Base-by-base conservation (phyloP, 2,888 invertebrate genomes). In the Acrobasis suavella region DNA sequence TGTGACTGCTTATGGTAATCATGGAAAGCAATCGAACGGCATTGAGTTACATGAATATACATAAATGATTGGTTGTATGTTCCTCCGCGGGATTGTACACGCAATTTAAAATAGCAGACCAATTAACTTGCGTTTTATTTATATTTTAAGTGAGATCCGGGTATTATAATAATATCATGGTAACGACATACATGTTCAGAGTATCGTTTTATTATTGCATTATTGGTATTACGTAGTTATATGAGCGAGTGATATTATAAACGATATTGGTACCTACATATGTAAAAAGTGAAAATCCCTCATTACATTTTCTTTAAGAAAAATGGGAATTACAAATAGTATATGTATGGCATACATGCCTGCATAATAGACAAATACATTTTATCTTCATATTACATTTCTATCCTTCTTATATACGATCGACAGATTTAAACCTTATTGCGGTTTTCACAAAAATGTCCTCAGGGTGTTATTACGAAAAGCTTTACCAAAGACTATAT, bases 151-250 rank as follows among this genome's bases (percentile, higher is more conserved):
- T 42, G 22, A 56, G 42, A 42, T 56, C 56, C 56, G 56, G 42
- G 54, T 38, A 15, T 14, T 54, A 32, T n/a, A 54, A 54, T 54
- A 54, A 54, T 37, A 54, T 12, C 54, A 37, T 54, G 54, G 38
- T 32, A 2, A 14, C 10, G 14, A 37, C 14, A 14, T 32, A 52
- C 7, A 32, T 32, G 55, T 39, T 39, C 16, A 39, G 39, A 15
- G 16, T 39, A 12, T 55, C 16, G n/a, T 55, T 39, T 39, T 16
- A 38, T 46, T 42, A 46, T 56, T 56, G 55, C 10, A 55, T 55
- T 55, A 38, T 37, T 52, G n/a, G 42, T 39, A 56, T 56, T 56
- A 56, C 16, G 56, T 42, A 46, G 14, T 56, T 56, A 14, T 56
- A 55, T 38, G 16, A 38, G 39, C 9, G 10, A n/a, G 39, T 15